Base-by-base conservation (phyloP, 92 coral and sea anemone genomes). In the Desmophyllum pertusum region DNA sequence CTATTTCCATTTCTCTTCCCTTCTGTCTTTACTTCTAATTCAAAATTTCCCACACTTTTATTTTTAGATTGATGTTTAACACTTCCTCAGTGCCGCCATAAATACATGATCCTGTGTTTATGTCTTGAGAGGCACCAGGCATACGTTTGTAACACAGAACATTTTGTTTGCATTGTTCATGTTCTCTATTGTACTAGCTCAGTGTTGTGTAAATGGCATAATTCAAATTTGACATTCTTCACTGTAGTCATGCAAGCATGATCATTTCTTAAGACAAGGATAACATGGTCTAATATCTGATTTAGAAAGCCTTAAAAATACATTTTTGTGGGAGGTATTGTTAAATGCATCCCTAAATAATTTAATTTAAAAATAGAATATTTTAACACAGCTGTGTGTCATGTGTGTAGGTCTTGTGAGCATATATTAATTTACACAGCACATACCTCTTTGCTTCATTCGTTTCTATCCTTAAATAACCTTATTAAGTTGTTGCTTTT, bases 141-240 rank as follows among this genome's bases (percentile, higher is more conserved):
- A 53, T 72, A n/a, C n/a, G n/a, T n/a, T n/a, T n/a, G n/a, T n/a
- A 35, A 71, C 50, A 57, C 61, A 39, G 43, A 70, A 25, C 70
- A 30, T 70, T 57, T 82, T 82, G 86, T 82, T 72, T 72, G 62
- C 52, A 38, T 43, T 82, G 10, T 82, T 41, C 55, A 39, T 53
- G 85, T 61, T 82, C 57, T 5, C 29, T 25, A 72, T 71, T 82
- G 59, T 82, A 0, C 18, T 17, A 51, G 61, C 30, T 33, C 86
- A 82, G 59, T 38, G 79, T 71, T 82, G 79, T 82, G 78, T 82
- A 82, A 82, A 82, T 79, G 8, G 35, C 66, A 51, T 71, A 39
- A 82, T 57, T 38, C 38, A 57, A 70, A 38, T 71, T 70, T 40
- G 11, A 42, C 77, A 55, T 72, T 53, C 67, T 10, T 41, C 53